phyloP scores from a whole-genome alignment of 2,888 invertebrate genomes.

The Congeria kusceri region DNA sequence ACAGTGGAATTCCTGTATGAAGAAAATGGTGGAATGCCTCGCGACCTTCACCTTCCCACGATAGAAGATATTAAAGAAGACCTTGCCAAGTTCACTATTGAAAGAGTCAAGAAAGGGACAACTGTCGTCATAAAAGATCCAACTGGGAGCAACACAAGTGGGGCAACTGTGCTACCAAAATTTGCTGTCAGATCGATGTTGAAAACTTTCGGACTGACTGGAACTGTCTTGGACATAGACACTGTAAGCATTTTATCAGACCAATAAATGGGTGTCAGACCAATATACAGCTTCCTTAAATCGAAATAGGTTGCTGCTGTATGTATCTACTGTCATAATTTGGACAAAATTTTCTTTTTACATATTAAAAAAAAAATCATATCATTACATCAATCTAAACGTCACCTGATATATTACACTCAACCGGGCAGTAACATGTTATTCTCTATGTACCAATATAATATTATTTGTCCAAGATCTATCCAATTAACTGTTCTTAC shows the following conservation, averaged over 20 bases:
- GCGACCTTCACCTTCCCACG: slow-evolving; percentile 85
- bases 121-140: slow-evolving; percentile 82
- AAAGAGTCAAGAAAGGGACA: slow-evolving; percentile 84
- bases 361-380: too few species aligned
- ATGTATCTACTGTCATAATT: too few species aligned
- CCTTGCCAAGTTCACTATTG: slow-evolving; percentile 85
- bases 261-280: not conserved
- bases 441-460: too few species aligned
- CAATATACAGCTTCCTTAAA: too few species aligned
- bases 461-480: too few species aligned
- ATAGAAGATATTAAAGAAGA: slow-evolving; percentile 85
- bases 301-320: too few species aligned
- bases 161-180: slow-evolving; percentile 80
- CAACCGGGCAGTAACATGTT: too few species aligned
- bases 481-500: too few species aligned
- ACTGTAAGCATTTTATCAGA: slow-evolving; percentile 67
- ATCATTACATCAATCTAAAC: too few species aligned
- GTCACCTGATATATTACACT: too few species aligned
- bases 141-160: slow-evolving; percentile 65
- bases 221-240: slow-evolving; percentile 85
- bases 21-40: slow-evolving; percentile 85
- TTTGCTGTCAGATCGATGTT: slow-evolving; percentile 85
- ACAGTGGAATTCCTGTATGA: slow-evolving; percentile 86
- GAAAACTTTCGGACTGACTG: slow-evolving; percentile 84
- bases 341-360: too few species aligned